Base-by-base conservation (phyloP, 2,888 invertebrate species). In the Beris morrisii region DNA sequence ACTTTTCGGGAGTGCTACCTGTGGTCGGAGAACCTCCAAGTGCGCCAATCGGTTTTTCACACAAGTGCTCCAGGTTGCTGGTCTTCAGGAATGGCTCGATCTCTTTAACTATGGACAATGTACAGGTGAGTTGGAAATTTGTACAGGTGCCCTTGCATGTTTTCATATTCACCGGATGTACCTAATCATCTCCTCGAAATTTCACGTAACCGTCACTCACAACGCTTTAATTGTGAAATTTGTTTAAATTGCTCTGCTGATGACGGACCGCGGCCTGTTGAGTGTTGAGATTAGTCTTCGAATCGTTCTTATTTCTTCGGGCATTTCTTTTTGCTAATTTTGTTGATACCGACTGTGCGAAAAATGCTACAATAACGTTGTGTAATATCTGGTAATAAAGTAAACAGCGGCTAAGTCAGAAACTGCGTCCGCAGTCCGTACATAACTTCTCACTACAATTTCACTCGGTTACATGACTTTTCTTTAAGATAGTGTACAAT, bases 1-100 rank as follows among this genome's bases (percentile, higher is more conserved):
- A 73, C 0, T 71, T 71, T 50, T 74, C 73, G 46, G 71, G 71
- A 11, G 72, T 74, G 5, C 70, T 79, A 44, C 61, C 72, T 6
- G 72, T 66, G 53, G 78, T 72, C 1, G 79, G 79, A 2, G 72
- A 75, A 46, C 70, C 73, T 32, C 84, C 85, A 0, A 73, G 74
- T 13, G 86, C 86, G 0, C 86, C 85, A 1, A 72, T 84, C 13
- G 84, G 84, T 11, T 83, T 82, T 72, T 84, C 86, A 0, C 86
- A 83, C 75, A 82, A 83, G 69, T 87, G 87, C 73, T 82, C 84
- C 0, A 76, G 79, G 69, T 80, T 82, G 0, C 75, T 86, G 5
- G 75, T 84, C 38, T 87, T 85, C 74, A 73, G 78, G 1, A 82
- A 82, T 12, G 82, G 82, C 1, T 78, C 82, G 4, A 84, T 83